Evolutionary conservation across 2,113 vertebrate genomes (phyloP).

Genomic region (Oophaga pumilio): DNA sequence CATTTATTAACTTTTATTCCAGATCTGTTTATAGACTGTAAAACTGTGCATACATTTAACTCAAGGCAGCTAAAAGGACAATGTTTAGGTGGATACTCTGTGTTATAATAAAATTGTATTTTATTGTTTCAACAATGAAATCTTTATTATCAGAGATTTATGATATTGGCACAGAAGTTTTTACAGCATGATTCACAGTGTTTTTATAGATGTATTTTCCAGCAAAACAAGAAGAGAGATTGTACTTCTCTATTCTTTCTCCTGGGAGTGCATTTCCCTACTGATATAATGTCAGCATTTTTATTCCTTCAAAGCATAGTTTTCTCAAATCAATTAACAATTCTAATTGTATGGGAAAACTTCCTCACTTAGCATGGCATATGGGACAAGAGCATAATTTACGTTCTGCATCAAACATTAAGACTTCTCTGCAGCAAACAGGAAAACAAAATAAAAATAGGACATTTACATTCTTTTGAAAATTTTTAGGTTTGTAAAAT

Average conservation of each 20-base stretch:
- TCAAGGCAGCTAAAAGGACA: conserved; percentile 98
- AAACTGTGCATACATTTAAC: conserved; percentile 99
- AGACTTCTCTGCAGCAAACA: conserved; percentile 74
- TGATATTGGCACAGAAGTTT: conserved; percentile 94
- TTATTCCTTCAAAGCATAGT: conserved; percentile 99
- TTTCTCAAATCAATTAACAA: conserved; percentile 99
- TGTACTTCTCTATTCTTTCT: conserved; percentile 86
- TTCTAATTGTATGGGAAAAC: conserved; percentile 99
- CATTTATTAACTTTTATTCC: conserved; percentile 99
- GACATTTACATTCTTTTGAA: neutral
- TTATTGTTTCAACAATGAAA: conserved; percentile 98
- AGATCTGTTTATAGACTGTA: conserved; percentile 99
- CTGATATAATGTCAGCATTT: conserved; percentile 99
- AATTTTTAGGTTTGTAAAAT: neutral
- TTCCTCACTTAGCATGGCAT: conserved; percentile 96
- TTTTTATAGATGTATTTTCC: conserved; percentile 92
- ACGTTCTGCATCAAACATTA: conserved; percentile 89
- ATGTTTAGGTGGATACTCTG: conserved; percentile 99
- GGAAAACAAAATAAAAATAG: conserved; percentile 19
- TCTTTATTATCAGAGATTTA: conserved; percentile 99
- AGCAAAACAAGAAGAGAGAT: conserved; percentile 92
- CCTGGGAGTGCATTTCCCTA: conserved; percentile 91
- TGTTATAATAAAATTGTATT: conserved; percentile 97
- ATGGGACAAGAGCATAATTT: conserved; percentile 97
- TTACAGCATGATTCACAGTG: conserved; percentile 92